These are phyloP conservation scores for Turdus rufiventris DNA, from an alignment of 2,113 vertebrate species.

Conservation along the genomic window DNA sequence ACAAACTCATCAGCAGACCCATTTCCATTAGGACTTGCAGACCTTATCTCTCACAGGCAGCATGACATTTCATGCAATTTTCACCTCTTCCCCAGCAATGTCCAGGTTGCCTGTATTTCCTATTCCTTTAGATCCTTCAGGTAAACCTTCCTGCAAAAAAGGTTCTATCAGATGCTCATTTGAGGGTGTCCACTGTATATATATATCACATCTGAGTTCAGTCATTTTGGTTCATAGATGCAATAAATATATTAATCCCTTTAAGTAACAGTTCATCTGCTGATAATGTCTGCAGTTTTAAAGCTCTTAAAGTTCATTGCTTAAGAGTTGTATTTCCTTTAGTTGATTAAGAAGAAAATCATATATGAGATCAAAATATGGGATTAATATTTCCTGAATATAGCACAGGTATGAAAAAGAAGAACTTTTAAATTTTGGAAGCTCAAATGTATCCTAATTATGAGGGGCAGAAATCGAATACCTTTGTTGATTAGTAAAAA, in stretches of 20 bases:
- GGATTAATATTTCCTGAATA: not conserved
- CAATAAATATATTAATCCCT: not conserved
- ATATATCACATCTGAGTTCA: not conserved
- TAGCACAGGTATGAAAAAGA: not conserved
- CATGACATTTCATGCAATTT: not conserved
- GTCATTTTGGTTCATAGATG: not conserved
- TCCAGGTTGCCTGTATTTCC: not conserved
- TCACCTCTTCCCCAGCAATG: not conserved
- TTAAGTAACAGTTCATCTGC: not conserved
- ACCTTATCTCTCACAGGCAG: not conserved
- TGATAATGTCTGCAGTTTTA: not conserved
- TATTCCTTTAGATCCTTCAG: not conserved
- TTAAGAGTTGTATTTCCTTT: not conserved
- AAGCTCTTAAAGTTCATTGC: not conserved
- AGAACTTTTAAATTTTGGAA: not conserved
- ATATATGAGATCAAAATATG: not conserved
- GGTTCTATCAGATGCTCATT: not conserved
- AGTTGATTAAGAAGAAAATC: not conserved
- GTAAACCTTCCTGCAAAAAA: not conserved
- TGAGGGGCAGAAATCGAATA: not conserved
- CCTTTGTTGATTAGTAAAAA: not conserved
- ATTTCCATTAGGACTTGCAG: not conserved
- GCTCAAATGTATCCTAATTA: not conserved
- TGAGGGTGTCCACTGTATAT: not conserved
- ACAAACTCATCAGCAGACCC: not conserved